These are phyloP conservation scores for Pelochelys cantorii DNA, from an alignment of 2,797 vertebrate genomes.

Conservation along the genomic window DNA sequence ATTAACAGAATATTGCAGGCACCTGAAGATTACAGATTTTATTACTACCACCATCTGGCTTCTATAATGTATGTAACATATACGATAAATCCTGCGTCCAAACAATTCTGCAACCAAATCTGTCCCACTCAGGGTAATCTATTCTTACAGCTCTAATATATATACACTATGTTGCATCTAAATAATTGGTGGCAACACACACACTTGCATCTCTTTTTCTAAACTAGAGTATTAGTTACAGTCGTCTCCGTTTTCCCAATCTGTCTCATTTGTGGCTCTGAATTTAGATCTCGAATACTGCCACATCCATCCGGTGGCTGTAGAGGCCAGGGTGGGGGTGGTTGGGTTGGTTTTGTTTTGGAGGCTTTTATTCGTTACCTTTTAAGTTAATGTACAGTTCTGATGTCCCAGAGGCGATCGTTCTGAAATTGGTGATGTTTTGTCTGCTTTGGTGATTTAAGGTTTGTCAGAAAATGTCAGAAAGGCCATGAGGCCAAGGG, in stretches of 20 bases:
- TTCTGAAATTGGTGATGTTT: conserved; percentile 77
- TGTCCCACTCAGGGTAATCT: not conserved
- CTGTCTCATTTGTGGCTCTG: not conserved
- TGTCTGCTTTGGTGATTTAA: conserved; percentile 82
- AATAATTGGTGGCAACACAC: not conserved
- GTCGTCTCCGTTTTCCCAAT: not conserved
- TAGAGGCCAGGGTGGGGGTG: not conserved
- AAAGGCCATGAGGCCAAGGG: conserved; percentile 77
- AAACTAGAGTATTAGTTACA: not conserved
- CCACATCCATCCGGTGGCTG: not conserved
- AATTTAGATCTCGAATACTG: not conserved
- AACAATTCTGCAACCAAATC: not conserved
- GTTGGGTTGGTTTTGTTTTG: not conserved
- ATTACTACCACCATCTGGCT: conserved; percentile 64
- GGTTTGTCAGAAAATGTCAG: conserved; percentile 80
- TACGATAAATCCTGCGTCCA: conserved; percentile 36
- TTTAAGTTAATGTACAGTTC: rapidly evolving
- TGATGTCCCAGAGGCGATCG: conserved; percentile 40
- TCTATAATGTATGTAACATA: not conserved
- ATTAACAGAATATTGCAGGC: conserved; percentile 57
- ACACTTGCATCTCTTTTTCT: not conserved
- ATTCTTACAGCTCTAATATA: not conserved
- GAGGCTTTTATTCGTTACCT: not conserved
- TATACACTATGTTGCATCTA: rapidly evolving
- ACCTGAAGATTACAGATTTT: conserved; percentile 48